phyloP scores from a whole-genome alignment of 2,888 invertebrate genomes.

The Clitarchus hookeri region DNA sequence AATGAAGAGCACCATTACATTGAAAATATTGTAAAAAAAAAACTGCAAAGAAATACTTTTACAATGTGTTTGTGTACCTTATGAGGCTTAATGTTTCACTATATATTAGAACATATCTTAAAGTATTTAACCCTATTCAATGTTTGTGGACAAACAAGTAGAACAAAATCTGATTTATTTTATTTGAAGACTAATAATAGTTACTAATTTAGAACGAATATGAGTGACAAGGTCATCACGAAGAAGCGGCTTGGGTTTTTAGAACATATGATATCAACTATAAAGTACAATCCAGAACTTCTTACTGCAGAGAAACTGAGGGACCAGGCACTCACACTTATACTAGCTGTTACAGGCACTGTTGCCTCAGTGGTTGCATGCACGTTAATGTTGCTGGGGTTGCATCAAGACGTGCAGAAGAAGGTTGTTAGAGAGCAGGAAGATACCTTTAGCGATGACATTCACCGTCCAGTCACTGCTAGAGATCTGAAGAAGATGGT shows the following conservation, averaged over 20 bases:
- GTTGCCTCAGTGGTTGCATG: no score
- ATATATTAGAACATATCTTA: not conserved
- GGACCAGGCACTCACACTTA: no score
- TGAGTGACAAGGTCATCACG: not conserved
- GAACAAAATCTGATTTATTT: not conserved
- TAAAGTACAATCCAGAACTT: not conserved
- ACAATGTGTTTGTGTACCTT: not conserved
- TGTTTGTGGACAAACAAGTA: not conserved
- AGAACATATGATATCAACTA: not conserved
- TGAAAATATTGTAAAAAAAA: not conserved
- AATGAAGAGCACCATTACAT: not conserved
- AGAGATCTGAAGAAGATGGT: conserved; percentile 42
- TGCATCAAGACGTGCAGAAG: conserved; percentile 41
- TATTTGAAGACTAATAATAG: not conserved
- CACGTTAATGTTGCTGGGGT: no score
- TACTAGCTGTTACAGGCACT: no score
- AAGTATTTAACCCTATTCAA: not conserved
- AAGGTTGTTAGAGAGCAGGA: conserved; percentile 39
- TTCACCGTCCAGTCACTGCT: conserved; percentile 32
- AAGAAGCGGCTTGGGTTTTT: not conserved
- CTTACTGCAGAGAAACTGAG: no score
- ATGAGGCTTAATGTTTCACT: not conserved
- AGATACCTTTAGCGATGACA: conserved; percentile 33
- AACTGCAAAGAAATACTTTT: not conserved
- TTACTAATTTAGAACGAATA: not conserved